Conservation (phyloP, 2,888 invertebrate species). For the Metallyticus violacea region DNA sequence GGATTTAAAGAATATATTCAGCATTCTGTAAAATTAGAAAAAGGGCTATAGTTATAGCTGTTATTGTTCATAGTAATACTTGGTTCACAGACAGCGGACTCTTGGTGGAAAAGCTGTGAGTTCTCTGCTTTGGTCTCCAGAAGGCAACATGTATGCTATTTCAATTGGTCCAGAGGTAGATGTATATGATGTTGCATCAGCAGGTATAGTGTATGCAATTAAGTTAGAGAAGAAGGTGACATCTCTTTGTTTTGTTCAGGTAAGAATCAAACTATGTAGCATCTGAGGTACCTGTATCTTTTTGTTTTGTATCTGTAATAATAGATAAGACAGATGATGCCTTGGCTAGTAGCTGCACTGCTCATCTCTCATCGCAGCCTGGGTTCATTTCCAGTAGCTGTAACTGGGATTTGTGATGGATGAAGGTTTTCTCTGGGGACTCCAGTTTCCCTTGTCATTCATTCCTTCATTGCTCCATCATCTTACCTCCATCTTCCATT, state of each 20-base stretch:
- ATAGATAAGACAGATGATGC: too few relatives aligned
- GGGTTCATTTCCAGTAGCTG: too few relatives aligned
- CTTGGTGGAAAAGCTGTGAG: conserved; percentile 14
- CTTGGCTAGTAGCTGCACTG: too few relatives aligned
- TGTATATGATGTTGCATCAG: conserved; percentile 76
- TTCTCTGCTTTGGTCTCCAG: conserved; percentile 66
- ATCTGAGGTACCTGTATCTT: too few relatives aligned
- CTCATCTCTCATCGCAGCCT: too few relatives aligned
- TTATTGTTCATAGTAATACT: neutral
- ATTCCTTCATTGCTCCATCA: too few relatives aligned
- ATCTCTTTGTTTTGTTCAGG: conserved; percentile 64
- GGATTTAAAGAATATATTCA: neutral
- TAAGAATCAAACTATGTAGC: neutral
- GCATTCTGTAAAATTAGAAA: neutral
- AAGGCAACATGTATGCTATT: conserved; percentile 73
- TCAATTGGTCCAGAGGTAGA: conserved; percentile 70
- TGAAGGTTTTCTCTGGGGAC: too few relatives aligned
- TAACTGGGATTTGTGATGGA: too few relatives aligned
- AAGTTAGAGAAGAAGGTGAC: conserved; percentile 68
- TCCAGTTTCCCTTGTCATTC: too few relatives aligned
- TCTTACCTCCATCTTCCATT: too few relatives aligned
- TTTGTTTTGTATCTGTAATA: too few relatives aligned
- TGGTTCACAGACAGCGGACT: conserved; percentile 3
- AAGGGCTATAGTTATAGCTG: too few relatives aligned
- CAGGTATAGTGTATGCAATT: conserved; percentile 66